phyloP scores from a whole-genome alignment of 2,113 vertebrate genomes.

The Casuarius casuarius region DNA sequence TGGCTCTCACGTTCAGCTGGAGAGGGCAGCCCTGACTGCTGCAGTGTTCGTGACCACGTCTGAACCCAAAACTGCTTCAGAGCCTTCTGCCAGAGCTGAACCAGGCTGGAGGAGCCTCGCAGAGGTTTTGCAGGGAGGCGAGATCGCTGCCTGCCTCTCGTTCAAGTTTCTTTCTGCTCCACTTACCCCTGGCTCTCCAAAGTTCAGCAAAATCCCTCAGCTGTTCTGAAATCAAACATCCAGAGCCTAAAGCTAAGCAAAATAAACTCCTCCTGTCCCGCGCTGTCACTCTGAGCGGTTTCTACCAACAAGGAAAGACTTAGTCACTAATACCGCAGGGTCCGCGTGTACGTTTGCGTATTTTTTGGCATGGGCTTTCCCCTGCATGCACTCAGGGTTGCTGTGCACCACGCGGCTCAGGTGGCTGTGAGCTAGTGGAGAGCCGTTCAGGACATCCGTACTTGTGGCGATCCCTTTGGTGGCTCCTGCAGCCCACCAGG shows the following conservation, averaged over 20 bases:
- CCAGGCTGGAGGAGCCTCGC: background rate
- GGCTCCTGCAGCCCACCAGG: background rate
- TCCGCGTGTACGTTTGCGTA: fast-evolving
- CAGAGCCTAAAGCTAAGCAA: background rate
- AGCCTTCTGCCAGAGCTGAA: background rate
- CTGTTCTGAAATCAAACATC: background rate
- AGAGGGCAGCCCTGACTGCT: background rate
- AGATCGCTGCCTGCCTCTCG: background rate
- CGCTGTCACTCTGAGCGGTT: background rate
- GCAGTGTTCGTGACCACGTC: fast-evolving
- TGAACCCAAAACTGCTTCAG: background rate
- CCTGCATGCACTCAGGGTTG: fast-evolving
- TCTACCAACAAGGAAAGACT: background rate
- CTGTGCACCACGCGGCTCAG: background rate
- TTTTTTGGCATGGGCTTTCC: background rate
- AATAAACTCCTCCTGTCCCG: background rate
- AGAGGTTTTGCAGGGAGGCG: background rate
- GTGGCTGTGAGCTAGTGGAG: background rate
- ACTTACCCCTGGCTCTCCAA: background rate
- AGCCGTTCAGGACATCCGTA: background rate
- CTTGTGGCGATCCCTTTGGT: background rate
- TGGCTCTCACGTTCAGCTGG: background rate
- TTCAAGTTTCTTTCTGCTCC: background rate
- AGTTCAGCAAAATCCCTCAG: background rate
- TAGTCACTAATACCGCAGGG: background rate